A percentile compares a stretch with the other conserved stretches of the same genome.
phyloP scores from a whole-genome alignment of 1,140 invertebrate genomes.

The Babylonia areolata region DNA sequence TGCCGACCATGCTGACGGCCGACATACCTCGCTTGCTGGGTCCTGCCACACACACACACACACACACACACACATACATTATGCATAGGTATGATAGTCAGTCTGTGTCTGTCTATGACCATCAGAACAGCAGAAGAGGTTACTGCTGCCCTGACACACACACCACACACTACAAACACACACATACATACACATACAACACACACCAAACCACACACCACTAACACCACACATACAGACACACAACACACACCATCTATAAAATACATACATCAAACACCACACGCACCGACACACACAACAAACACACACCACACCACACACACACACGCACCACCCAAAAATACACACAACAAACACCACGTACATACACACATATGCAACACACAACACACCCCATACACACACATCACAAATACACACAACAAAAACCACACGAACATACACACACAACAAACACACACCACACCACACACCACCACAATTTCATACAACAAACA shows the following conservation, averaged over 20 bases:
- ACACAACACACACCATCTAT: background rate
- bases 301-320: background rate
- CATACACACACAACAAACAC: too few species aligned
- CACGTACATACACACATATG: conserved; percentile 73
- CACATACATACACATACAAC: background rate
- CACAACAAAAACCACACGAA: background rate
- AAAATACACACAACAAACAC: too few species aligned
- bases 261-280: background rate
- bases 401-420: background rate
- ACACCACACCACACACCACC: too few species aligned
- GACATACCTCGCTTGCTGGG: conserved; percentile 41
- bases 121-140: too few species aligned
- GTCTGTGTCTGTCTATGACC: too few species aligned
- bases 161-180: too few species aligned
- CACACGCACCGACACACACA: background rate
- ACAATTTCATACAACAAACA: too few species aligned
- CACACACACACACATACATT: background rate
- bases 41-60: too few species aligned
- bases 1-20: conserved; percentile 34
- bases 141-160: background rate
- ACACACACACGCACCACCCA: too few species aligned
- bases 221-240: background rate
- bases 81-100: too few species aligned
- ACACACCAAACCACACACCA: background rate
- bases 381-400: background rate